phyloP scores from a whole-genome alignment of 2,888 invertebrate species.

The Cryptus armator region DNA sequence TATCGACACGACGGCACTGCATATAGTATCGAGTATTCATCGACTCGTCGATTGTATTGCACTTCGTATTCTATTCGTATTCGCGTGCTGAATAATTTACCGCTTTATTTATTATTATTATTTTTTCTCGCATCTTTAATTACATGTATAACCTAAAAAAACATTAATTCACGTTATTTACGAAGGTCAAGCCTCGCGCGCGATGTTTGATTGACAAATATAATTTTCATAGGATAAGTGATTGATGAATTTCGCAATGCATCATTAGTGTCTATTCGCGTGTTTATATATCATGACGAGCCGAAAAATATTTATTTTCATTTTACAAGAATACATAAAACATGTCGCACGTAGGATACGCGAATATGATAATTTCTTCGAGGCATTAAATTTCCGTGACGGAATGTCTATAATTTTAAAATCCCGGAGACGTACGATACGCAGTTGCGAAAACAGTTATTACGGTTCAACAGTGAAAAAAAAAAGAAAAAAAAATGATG shows the following conservation, averaged over 20 bases:
- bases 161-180: not conserved
- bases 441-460: no score
- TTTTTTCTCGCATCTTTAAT: no score
- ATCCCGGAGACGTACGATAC: no score
- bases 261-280: not conserved
- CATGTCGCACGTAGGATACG: not conserved
- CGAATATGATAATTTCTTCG: no score
- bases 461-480: not conserved
- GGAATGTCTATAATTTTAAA: no score
- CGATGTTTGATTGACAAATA: not conserved
- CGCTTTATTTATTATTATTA: not conserved
- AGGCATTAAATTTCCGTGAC: no score
- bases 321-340: not conserved
- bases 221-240: not conserved
- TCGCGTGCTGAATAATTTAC: not conserved
- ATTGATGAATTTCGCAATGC: not conserved
- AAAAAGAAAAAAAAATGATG: not conserved
- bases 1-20: not conserved
- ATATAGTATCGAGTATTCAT: not conserved
- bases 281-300: not conserved
- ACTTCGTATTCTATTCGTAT: not conserved
- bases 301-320: not conserved
- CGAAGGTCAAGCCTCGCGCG: no score
- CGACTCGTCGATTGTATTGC: not conserved
- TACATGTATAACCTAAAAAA: not conserved